These are phyloP conservation scores for Scolopax mira DNA, from an alignment of 2,113 vertebrate genomes.

Conservation along the genomic window DNA sequence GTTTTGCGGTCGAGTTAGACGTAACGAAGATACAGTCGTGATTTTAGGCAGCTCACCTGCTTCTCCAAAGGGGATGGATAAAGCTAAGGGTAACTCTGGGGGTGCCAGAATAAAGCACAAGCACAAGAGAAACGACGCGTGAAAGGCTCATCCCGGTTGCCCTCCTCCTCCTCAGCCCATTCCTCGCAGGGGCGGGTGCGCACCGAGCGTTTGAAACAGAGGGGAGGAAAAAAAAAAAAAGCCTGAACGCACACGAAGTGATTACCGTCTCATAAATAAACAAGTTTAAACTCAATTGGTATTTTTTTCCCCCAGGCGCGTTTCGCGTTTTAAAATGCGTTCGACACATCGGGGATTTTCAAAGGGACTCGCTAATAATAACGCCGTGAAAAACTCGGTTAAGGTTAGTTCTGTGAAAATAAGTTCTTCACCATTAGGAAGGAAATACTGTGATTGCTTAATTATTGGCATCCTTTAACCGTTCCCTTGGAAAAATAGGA, in stretches of 20 bases:
- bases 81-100: background rate
- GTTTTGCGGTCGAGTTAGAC: background rate
- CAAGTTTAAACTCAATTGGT: background rate
- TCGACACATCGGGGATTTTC: background rate
- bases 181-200: background rate
- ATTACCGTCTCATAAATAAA: background rate
- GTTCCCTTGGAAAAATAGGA: background rate
- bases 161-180: accelerated
- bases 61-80: background rate
- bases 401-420: background rate
- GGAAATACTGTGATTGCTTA: background rate
- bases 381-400: background rate
- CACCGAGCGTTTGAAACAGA: background rate
- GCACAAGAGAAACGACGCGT: background rate
- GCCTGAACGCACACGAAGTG: background rate
- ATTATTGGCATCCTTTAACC: background rate
- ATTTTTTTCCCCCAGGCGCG: background rate
- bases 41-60: background rate
- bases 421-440: background rate
- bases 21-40: background rate
- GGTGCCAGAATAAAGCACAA: background rate
- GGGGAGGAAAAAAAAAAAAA: too few relatives aligned
- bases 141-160: background rate
- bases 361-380: background rate
- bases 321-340: background rate